Evolutionary conservation across 2,797 vertebrate genomes (phyloP).

Genomic region (Bradypus variegatus): DNA sequence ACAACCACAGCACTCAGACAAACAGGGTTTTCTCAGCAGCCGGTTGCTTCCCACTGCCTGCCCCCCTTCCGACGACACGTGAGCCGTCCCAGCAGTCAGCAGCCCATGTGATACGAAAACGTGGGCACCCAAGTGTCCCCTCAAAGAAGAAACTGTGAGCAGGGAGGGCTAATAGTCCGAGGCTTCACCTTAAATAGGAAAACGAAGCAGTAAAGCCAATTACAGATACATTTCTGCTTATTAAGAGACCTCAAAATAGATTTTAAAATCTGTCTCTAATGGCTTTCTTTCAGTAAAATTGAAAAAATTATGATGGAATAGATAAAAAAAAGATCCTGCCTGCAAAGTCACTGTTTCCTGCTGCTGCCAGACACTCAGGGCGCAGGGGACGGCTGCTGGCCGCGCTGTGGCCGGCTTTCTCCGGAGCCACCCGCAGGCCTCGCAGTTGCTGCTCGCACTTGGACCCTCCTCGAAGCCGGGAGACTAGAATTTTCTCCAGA

Average conservation of each 20-base stretch:
- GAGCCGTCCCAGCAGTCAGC: not conserved
- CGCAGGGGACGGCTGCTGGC: not conserved
- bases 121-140: not conserved
- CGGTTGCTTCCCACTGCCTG: not conserved
- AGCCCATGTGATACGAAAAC: not conserved
- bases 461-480: not conserved
- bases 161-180: not conserved
- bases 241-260: conserved; percentile 28
- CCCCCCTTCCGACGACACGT: not conserved
- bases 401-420: no score
- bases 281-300: not conserved
- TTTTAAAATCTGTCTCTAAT: conserved; percentile 15
- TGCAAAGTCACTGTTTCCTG: not conserved
- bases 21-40: not conserved
- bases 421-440: no score
- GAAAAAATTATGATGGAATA: not conserved
- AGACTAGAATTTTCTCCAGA: conserved; percentile 46
- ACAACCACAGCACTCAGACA: not conserved
- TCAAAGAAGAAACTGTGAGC: not conserved
- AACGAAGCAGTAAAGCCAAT: not conserved
- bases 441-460: not conserved
- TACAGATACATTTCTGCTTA: not conserved
- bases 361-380: not conserved
- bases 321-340: conserved; percentile 24
- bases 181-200: not conserved